These are phyloP conservation scores for Marasmarcha lunaedactyla DNA, from an alignment of 2,888 invertebrate species.

Conservation along the genomic window DNA sequence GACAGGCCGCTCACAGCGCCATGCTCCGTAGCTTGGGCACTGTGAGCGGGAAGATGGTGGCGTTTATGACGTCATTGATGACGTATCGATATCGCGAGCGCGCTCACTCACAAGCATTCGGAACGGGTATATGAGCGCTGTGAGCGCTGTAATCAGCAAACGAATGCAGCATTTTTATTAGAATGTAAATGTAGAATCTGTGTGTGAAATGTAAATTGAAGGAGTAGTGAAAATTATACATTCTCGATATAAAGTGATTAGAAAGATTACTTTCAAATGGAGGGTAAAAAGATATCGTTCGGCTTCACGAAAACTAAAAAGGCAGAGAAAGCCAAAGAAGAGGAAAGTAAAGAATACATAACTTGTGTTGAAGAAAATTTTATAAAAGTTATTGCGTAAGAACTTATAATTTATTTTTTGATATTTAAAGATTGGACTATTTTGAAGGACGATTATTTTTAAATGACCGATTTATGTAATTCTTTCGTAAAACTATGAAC, in stretches of 20 bases:
- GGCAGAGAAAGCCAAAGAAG: slow-evolving; percentile 38
- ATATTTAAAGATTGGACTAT: neutral
- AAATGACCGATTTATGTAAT: no score
- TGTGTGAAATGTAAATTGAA: no score
- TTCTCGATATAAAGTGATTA: no score
- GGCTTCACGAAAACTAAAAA: slow-evolving; percentile 78
- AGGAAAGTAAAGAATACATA: slow-evolving; percentile 76
- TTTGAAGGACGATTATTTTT: neutral
- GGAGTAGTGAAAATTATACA: no score
- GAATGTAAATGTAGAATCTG: neutral
- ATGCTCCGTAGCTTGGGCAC: no score
- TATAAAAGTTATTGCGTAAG: slow-evolving; percentile 80
- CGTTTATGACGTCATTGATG: no score
- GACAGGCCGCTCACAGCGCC: no score
- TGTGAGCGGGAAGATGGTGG: no score
- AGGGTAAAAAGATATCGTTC: slow-evolving; percentile 83
- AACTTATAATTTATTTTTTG: slow-evolving; percentile 22
- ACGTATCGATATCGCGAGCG: no score
- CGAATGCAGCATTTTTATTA: neutral
- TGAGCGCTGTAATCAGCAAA: neutral
- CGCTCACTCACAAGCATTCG: no score
- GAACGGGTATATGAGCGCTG: no score
- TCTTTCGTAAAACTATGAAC: no score
- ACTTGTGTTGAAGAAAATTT: slow-evolving; percentile 82
- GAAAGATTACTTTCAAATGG: slow-evolving; percentile 56